Evolutionary conservation across 2,113 vertebrate species (phyloP), one percentile per base, ranked within the genome.

Genomic region (Heteronetta atricapilla): DNA sequence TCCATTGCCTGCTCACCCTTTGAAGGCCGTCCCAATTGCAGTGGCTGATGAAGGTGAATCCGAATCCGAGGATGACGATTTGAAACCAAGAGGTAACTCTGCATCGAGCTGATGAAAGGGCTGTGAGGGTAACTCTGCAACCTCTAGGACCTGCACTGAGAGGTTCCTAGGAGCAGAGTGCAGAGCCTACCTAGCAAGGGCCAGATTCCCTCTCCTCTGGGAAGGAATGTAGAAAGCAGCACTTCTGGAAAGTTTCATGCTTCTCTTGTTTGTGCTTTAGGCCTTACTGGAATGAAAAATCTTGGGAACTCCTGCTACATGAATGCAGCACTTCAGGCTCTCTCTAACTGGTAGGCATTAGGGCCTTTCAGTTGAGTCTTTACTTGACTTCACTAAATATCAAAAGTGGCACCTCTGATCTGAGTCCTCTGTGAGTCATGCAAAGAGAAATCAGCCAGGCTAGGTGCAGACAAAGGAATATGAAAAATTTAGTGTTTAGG

Each of bases 221-320:
- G 64, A 46, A 66, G 58, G 50, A 80, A 31, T 36, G 63, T 50
- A 89, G 67, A 68, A 88, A 88, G 46, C 20, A 86, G 55, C 38
- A 46, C 13, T 7, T 81, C 46, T 91, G 69, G 55, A 48, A 90
- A 92, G 83, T 40, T 69, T 76, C 36, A 68, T 52, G 11, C 23
- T 7, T 48, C 52, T 64, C 81, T 26, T 89, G 28, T 79, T 86
- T 93, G 34, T 88, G 72, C 50, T 95, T 84, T 83, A 98, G 99
- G 99, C 85, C 98, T 99, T 94, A 99, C 99, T 8, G 99, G 99
- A 93, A 99, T 99, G 99, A 99, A 99, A 97, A 99, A 99, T 91
- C 99, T 99, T 6, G 99, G 99, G 53, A 99, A 99, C 97, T 99
- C 99, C 36, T 99, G 99, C 97, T 99, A 99, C 97, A 99, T 99